A percentile compares a stretch with the other conserved stretches of the same genome.
phyloP scores from a whole-genome alignment of 92 coral and sea anemone species.

The Montipora capitata region DNA sequence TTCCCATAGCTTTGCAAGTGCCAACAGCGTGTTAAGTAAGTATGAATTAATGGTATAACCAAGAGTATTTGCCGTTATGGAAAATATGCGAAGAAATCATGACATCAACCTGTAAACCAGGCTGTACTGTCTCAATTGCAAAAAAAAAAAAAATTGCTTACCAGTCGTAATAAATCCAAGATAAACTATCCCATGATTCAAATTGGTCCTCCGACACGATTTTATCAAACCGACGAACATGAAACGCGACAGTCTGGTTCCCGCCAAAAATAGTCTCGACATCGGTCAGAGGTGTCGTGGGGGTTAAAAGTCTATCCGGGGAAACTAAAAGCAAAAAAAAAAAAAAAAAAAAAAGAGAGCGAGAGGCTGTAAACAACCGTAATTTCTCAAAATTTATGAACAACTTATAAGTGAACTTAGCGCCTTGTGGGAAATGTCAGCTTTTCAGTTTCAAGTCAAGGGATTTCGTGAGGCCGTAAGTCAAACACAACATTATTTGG shows the following conservation, averaged over 20 bases:
- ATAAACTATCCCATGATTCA: conserved; percentile 95
- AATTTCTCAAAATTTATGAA: too few relatives aligned
- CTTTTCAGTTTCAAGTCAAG: too few relatives aligned
- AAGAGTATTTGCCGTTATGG: too few relatives aligned
- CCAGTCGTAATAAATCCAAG: conserved; percentile 93
- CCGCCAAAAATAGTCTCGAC: conserved; percentile 88
- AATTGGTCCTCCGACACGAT: conserved; percentile 86
- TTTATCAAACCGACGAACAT: conserved; percentile 91
- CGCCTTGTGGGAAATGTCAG: too few relatives aligned
- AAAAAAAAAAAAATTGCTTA: conserved; percentile 29
- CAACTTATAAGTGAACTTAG: too few relatives aligned
- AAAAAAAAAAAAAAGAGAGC: too few relatives aligned
- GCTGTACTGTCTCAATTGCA: background rate
- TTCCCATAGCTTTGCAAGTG: too few relatives aligned
- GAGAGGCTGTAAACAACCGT: too few relatives aligned
- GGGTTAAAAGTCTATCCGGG: conserved; percentile 83
- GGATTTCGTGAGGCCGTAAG: too few relatives aligned
- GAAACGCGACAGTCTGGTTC: conserved; percentile 82
- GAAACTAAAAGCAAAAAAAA: conserved; percentile 51
- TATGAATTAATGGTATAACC: too few relatives aligned
- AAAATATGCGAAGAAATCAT: background rate
- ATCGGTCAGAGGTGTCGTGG: conserved; percentile 88
- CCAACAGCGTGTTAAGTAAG: too few relatives aligned
- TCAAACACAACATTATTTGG: too few relatives aligned
- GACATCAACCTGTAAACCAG: background rate